These are phyloP conservation scores for Eilema sororculum DNA, from an alignment of 2,888 invertebrate species.

Conservation along the genomic window DNA sequence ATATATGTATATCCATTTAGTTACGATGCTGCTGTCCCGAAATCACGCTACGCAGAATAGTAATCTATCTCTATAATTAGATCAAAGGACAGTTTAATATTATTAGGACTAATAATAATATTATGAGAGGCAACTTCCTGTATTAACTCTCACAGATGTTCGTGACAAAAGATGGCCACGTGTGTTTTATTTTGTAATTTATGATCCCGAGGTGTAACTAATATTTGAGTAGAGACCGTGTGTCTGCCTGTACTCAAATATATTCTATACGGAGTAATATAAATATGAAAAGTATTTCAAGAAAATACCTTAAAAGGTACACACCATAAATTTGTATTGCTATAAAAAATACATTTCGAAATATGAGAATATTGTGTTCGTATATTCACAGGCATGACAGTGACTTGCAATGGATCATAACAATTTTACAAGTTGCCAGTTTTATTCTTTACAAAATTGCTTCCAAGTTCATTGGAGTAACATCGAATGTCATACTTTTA, in stretches of 20 bases:
- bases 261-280: not conserved
- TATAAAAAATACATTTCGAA: conserved; percentile 9
- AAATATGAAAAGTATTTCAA: not conserved
- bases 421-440: conserved; percentile 17
- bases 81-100: not conserved
- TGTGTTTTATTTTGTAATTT: not conserved
- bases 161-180: not conserved
- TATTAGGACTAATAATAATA: too few species aligned
- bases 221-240: not conserved
- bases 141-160: not conserved
- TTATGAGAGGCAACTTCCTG: not conserved
- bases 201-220: not conserved
- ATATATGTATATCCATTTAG: not conserved
- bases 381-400: not conserved
- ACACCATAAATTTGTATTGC: conserved; percentile 6
- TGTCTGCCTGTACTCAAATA: not conserved
- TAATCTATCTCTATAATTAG: not conserved
- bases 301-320: not conserved
- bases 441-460: conserved; percentile 14
- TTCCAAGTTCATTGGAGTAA: conserved; percentile 15
- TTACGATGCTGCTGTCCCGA: too few species aligned
- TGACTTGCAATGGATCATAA: conserved; percentile 1
- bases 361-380: not conserved
- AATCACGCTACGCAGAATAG: not conserved
- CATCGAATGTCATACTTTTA: conserved; percentile 32